phyloP scores from a whole-genome alignment of 2,113 vertebrate genomes.

The Cavia porcellus region DNA sequence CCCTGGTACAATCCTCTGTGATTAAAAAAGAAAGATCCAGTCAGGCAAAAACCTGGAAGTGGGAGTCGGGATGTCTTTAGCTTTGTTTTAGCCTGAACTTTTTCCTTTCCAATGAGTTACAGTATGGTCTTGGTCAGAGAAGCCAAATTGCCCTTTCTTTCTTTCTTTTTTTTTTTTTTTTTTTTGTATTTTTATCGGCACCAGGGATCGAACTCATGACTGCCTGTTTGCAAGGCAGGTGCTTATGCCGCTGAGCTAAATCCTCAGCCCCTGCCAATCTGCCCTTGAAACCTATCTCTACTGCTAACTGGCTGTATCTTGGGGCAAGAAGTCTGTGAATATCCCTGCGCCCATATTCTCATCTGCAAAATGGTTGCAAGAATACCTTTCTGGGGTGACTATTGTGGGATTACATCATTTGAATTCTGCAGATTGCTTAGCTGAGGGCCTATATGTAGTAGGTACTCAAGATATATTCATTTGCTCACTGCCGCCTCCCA shows the following conservation, averaged over 20 bases:
- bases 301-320: neutral
- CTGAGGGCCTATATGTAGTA: neutral
- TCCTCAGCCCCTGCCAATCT: neutral
- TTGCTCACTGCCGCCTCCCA: neutral
- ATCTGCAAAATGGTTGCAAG: neutral
- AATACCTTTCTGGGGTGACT: neutral
- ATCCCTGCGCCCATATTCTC: neutral
- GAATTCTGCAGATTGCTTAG: neutral
- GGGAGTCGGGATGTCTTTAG: neutral
- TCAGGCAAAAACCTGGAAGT: neutral
- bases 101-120: neutral
- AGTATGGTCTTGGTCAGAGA: neutral
- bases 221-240: too few relatives aligned
- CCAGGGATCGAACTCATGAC: too few relatives aligned
- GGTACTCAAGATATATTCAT: neutral
- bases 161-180: too few relatives aligned
- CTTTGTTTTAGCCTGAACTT: neutral
- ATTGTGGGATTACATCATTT: neutral
- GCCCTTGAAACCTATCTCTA: neutral
- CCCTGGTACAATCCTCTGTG: neutral
- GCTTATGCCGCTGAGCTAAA: too few relatives aligned
- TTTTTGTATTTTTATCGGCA: too few relatives aligned
- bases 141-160: neutral
- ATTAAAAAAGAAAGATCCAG: neutral
- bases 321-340: neutral